These are phyloP conservation scores for Tragulus kanchil DNA, from an alignment of 2,113 vertebrate species.

Conservation along the genomic window DNA sequence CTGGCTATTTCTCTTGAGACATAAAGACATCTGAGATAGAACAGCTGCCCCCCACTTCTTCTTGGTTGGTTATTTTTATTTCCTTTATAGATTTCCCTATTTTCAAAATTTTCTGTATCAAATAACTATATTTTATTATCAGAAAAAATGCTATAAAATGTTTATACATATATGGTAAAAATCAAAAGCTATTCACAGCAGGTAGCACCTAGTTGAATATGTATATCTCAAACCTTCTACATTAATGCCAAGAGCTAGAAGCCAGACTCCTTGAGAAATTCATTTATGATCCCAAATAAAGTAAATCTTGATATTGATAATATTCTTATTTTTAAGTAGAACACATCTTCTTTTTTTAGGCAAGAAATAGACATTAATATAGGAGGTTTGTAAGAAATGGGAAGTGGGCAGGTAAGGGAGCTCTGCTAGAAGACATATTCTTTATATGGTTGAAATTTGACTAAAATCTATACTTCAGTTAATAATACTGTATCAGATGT, in stretches of 20 bases:
- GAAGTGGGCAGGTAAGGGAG: background rate
- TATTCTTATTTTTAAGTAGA: slow-evolving; percentile 1
- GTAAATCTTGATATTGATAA: slow-evolving; percentile 19
- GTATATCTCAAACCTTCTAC: background rate
- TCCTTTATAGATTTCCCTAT: background rate
- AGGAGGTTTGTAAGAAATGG: background rate
- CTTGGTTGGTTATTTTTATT: background rate
- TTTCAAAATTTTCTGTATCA: background rate
- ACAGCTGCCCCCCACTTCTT: background rate
- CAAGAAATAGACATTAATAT: background rate
- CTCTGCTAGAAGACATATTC: background rate
- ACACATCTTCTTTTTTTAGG: background rate
- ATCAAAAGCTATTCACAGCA: background rate
- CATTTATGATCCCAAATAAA: background rate
- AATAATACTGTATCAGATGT: background rate
- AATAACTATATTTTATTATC: background rate
- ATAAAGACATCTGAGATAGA: background rate
- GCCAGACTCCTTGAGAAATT: slow-evolving; percentile 19
- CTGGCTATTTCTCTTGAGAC: background rate
- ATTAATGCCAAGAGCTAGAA: background rate
- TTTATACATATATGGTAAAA: background rate
- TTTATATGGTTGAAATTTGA: background rate
- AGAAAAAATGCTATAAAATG: slow-evolving; percentile 21
- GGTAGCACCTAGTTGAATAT: background rate
- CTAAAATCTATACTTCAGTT: background rate